A percentile compares a stretch with the other conserved stretches of the same genome.
Evolutionary conservation across 1,140 invertebrate genomes (phyloP).

Genomic region (Acyrthosiphon pisum): DNA sequence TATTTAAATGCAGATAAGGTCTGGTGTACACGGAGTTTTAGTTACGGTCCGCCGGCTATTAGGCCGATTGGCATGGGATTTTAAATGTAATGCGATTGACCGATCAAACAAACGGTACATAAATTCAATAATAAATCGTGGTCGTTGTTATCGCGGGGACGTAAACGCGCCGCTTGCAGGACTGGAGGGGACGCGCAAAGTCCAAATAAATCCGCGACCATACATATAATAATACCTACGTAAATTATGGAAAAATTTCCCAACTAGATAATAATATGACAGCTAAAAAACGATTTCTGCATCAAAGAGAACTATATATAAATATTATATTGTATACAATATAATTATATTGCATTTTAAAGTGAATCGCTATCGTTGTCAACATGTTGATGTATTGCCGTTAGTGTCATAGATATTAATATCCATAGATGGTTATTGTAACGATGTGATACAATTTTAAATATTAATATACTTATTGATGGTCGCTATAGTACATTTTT

Average conservation of each 20-base stretch:
- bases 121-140: conserved; percentile 26
- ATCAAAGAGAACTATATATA: background rate
- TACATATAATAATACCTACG: no score
- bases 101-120: background rate
- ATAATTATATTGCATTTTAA: no score
- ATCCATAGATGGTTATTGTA: no score
- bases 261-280: background rate
- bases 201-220: background rate
- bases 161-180: background rate
- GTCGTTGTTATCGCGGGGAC: background rate
- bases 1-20: conserved; percentile 34
- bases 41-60: conserved; percentile 21
- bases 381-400: no score
- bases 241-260: background rate
- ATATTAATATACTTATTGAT: no score
- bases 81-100: background rate
- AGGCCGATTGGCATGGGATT: conserved; percentile 28
- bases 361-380: no score
- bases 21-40: conserved; percentile 18
- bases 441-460: no score
- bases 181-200: no score
- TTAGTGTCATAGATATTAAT: no score
- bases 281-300: background rate
- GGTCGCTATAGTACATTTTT: no score
- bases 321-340: no score